A percentile compares a stretch with the other conserved stretches of the same genome.
These are phyloP conservation scores for Acheta domesticus DNA, from an alignment of 2,888 invertebrate genomes.

Conservation along the genomic window DNA sequence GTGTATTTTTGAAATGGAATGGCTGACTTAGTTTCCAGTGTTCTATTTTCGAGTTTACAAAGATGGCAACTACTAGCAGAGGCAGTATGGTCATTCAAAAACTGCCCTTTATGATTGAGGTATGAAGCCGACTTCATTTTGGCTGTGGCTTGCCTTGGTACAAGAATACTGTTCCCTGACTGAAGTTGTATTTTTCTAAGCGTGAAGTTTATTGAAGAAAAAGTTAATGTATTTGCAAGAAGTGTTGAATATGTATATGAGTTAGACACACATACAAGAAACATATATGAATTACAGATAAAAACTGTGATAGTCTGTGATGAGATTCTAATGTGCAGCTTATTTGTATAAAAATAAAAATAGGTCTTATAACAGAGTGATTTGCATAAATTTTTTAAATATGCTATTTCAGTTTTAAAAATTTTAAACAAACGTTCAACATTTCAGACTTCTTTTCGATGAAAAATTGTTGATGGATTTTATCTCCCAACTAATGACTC, in stretches of 20 bases:
- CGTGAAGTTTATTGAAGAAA: conserved; percentile 35
- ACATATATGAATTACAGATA: conserved; percentile 37
- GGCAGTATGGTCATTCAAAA: not conserved
- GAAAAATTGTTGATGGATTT: no score
- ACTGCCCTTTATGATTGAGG: not conserved
- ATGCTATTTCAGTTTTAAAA: not conserved
- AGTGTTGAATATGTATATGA: conserved; percentile 34
- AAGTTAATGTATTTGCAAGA: conserved; percentile 36
- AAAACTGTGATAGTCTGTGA: conserved; percentile 40
- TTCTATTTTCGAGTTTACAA: no score
- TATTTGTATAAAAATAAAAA: conserved; percentile 32
- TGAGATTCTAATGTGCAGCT: conserved; percentile 37
- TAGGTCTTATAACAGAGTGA: conserved; percentile 33
- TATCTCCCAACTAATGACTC: no score
- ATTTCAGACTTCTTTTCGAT: no score
- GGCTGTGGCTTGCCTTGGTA: conserved; percentile 41
- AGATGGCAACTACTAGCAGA: not conserved
- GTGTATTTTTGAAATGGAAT: no score
- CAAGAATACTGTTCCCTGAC: conserved; percentile 34
- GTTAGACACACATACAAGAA: conserved; percentile 34
- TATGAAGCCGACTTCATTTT: conserved; percentile 6
- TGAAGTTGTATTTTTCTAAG: conserved; percentile 39
- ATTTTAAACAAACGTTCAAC: no score
- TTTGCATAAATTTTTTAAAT: conserved; percentile 28
- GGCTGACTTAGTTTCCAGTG: no score